A percentile compares a stretch with the other conserved stretches of the same genome.
These are phyloP conservation scores for Drosophila algonquin DNA, from an alignment of 2,888 invertebrate species.

Conservation along the genomic window DNA sequence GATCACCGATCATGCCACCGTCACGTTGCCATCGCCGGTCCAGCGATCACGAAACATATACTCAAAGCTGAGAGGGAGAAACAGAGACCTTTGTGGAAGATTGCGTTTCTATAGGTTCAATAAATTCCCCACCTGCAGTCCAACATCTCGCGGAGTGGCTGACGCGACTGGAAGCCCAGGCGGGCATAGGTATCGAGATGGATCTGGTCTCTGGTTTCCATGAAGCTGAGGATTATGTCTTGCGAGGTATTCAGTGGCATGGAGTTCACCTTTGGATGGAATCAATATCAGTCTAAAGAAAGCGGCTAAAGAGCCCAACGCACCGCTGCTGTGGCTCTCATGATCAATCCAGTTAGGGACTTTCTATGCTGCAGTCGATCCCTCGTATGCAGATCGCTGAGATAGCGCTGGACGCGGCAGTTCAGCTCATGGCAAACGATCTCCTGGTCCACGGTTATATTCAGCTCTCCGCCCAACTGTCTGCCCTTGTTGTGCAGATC, in stretches of 20 bases:
- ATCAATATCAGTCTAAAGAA: background rate
- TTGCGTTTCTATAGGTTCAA: accelerated
- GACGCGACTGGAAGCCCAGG: constrained; percentile 65
- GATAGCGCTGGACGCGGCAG: constrained; percentile 59
- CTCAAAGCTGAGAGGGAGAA: constrained; percentile 49
- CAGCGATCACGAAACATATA: constrained; percentile 68
- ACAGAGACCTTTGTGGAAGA: background rate
- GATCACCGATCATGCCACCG: constrained; percentile 73
- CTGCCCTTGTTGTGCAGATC: constrained; percentile 83
- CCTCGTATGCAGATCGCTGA: constrained; percentile 67
- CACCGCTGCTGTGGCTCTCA: constrained; percentile 75
- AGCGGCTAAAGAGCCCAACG: background rate
- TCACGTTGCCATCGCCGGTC: constrained; percentile 58
- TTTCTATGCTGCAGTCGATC: constrained; percentile 72
- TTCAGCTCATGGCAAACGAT: constrained; percentile 53
- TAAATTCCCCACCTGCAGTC: constrained; percentile 69
- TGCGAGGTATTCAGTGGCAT: constrained; percentile 54
- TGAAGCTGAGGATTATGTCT: constrained; percentile 43
- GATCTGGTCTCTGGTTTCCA: constrained; percentile 45
- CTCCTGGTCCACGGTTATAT: constrained; percentile 75
- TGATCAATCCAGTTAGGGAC: constrained; percentile 71
- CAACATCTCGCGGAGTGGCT: constrained; percentile 65
- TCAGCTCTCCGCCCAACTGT: constrained; percentile 77
- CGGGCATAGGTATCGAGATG: constrained; percentile 67
- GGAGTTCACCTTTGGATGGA: constrained; percentile 50